phyloP scores from a whole-genome alignment of 2,113 vertebrate genomes.

The Nothobranchius kuhntae region DNA sequence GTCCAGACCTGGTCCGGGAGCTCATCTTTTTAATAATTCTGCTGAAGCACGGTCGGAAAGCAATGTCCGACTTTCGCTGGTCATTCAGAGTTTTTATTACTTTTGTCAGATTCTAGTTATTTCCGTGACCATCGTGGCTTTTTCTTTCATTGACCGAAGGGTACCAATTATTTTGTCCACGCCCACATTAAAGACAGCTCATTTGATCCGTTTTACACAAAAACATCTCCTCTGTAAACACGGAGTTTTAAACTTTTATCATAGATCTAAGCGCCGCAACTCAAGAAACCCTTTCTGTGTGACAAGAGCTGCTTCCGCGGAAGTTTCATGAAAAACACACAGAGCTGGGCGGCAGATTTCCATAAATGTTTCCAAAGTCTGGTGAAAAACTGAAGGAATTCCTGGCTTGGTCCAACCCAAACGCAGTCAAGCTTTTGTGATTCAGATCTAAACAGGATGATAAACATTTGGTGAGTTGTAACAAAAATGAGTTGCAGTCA shows the following conservation, averaged over 20 bases:
- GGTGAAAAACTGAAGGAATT: not conserved
- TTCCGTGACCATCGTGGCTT: too few species aligned
- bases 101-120: too few species aligned
- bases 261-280: not conserved
- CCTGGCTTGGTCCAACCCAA: not conserved
- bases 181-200: too few species aligned
- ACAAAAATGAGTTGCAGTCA: too few species aligned
- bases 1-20: too few species aligned
- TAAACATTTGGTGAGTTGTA: not conserved
- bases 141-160: too few species aligned
- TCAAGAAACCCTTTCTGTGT: conserved; percentile 1
- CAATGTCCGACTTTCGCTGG: too few species aligned
- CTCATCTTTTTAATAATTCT: too few species aligned
- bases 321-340: not conserved
- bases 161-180: too few species aligned
- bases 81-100: too few species aligned
- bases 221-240: conserved; percentile 1
- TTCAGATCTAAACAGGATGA: not conserved
- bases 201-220: not conserved
- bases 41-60: too few species aligned
- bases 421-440: not conserved
- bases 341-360: not conserved
- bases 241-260: conserved; percentile 7
- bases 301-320: not conserved
- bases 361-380: not conserved